Conservation (phyloP, 1,140 invertebrate genomes). For the Polypedilum vanderplanki region DNA sequence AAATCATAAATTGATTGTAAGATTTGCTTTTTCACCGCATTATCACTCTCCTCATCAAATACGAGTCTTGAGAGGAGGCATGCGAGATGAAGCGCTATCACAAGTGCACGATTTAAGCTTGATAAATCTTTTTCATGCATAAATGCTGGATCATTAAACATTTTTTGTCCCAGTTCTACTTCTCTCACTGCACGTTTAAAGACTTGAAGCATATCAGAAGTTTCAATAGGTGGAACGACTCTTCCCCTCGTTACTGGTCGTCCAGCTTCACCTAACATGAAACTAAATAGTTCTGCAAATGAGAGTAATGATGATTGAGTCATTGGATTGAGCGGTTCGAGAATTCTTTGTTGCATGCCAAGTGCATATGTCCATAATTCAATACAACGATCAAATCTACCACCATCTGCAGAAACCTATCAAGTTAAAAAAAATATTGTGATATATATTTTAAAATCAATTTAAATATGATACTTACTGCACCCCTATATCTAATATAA, state of each 20-base stretch:
- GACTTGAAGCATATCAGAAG: constrained; percentile 73
- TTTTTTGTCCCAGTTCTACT: constrained; percentile 52
- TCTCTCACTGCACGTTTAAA: constrained; percentile 71
- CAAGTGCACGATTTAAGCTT: constrained; percentile 72
- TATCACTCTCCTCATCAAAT: constrained; percentile 47
- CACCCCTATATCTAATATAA: constrained; percentile 81
- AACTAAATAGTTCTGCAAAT: constrained; percentile 91
- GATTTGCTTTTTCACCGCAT: constrained; percentile 50
- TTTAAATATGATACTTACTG: constrained; percentile 47
- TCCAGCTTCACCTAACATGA: constrained; percentile 73
- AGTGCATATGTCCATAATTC: constrained; percentile 94
- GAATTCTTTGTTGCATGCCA: constrained; percentile 89
- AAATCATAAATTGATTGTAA: constrained; percentile 62
- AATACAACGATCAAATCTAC: constrained; percentile 86
- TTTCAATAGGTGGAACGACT: constrained; percentile 68
- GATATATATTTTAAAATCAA: too few species aligned
- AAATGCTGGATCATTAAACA: constrained; percentile 48
- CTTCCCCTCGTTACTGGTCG: constrained; percentile 60
- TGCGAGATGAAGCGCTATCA: constrained; percentile 78
- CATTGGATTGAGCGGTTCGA: constrained; percentile 89
- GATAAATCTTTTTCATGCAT: constrained; percentile 61
- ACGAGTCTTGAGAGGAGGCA: constrained; percentile 63
- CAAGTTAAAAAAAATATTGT: too few species aligned
- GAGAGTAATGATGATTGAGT: constrained; percentile 88
- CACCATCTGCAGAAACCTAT: constrained; percentile 75